These are phyloP conservation scores for Apamea anceps DNA, from an alignment of 2,888 invertebrate genomes.

Conservation along the genomic window DNA sequence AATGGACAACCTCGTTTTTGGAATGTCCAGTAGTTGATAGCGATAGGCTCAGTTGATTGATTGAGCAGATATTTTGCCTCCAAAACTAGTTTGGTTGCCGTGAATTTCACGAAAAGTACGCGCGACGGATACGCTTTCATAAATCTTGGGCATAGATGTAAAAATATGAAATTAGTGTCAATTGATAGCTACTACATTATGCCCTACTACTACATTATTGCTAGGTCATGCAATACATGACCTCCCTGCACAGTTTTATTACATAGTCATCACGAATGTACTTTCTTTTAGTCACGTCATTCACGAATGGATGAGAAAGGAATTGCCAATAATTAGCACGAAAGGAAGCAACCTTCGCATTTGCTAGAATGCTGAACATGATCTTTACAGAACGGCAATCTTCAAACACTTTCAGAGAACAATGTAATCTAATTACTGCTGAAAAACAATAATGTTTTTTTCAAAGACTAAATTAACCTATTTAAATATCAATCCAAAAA, in stretches of 20 bases:
- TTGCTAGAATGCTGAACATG: not conserved
- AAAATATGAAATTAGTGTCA: not conserved
- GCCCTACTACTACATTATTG: too few species aligned
- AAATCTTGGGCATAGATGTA: not conserved
- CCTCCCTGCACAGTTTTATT: too few species aligned
- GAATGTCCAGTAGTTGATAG: conserved; percentile 7
- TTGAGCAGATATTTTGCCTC: conserved; percentile 4
- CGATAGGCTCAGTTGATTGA: conserved; percentile 30
- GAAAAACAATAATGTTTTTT: not conserved
- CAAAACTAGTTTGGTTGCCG: not conserved
- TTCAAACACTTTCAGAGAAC: not conserved
- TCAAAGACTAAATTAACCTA: not conserved
- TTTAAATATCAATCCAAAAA: not conserved
- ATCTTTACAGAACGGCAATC: not conserved
- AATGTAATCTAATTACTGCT: not conserved
- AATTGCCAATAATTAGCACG: not conserved
- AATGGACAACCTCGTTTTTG: conserved; percentile 16
- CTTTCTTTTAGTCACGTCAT: too few species aligned
- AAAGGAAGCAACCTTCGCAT: not conserved
- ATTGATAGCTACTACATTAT: not conserved
- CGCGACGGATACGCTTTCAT: not conserved
- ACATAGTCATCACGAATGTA: too few species aligned
- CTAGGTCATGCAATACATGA: too few species aligned
- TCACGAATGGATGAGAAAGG: not conserved
- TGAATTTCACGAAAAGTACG: not conserved